Evolutionary conservation across 2,797 vertebrate species (phyloP).

Genomic region (Myotis myotis): DNA sequence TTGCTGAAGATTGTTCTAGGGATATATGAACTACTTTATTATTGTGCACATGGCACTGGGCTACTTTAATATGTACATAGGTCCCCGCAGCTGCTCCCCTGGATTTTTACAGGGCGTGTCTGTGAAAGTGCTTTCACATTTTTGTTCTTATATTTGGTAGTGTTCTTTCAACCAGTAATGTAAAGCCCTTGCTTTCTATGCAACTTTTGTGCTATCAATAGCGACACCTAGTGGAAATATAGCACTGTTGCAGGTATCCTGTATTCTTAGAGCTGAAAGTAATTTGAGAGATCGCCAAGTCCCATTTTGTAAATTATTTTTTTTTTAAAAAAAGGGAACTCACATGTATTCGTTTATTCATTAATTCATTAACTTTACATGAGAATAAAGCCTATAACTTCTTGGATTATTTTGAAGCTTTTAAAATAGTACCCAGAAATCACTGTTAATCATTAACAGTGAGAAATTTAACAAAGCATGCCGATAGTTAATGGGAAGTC

Average conservation of each 20-base stretch:
- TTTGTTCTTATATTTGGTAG: background rate
- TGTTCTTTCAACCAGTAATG: background rate
- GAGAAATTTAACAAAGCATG: background rate
- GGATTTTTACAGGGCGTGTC: background rate
- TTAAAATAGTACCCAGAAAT: background rate
- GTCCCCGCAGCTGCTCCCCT: background rate
- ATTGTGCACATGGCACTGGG: background rate
- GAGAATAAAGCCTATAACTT: background rate
- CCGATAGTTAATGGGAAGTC: background rate
- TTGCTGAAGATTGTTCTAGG: background rate
- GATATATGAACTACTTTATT: background rate
- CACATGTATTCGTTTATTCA: background rate
- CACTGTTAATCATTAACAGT: background rate
- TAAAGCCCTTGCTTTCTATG: background rate
- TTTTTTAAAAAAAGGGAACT: background rate
- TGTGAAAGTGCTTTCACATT: background rate
- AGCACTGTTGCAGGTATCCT: background rate
- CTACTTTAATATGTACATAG: background rate
- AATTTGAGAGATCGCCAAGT: background rate
- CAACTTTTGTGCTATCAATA: constrained; percentile 39
- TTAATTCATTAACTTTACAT: background rate
- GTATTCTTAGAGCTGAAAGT: background rate
- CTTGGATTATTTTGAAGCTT: background rate
- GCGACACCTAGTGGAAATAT: constrained; percentile 63
- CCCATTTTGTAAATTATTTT: constrained; percentile 18